phyloP scores from a whole-genome alignment of 2,888 invertebrate genomes.

The Seladonia tumulorum region DNA sequence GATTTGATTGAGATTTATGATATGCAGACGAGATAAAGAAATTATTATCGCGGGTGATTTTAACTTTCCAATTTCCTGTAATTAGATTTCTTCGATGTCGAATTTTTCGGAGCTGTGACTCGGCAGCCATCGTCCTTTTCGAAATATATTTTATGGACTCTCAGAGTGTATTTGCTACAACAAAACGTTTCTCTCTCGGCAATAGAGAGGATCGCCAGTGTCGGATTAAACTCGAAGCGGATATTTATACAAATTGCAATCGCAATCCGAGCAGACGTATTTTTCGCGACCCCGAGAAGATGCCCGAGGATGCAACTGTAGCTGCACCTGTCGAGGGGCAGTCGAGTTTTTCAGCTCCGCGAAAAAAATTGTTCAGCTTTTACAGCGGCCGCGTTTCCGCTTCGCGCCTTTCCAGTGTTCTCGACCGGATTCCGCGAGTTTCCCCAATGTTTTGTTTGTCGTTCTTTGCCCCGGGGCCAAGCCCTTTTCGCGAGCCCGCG shows the following conservation, averaged over 20 bases:
- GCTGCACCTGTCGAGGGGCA: conserved; percentile 14
- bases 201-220: neutral
- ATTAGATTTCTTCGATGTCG: too few species aligned
- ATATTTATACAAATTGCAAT: neutral
- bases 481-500: conserved; percentile 17
- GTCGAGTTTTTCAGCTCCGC: conserved; percentile 3
- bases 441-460: conserved; percentile 39
- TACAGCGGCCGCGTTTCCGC: conserved; percentile 22
- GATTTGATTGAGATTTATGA: too few species aligned
- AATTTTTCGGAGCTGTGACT: too few species aligned
- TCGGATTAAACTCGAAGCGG: neutral
- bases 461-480: conserved; percentile 9
- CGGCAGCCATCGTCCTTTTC: too few species aligned
- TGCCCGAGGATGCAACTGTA: neutral
- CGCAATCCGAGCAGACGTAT: neutral
- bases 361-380: conserved; percentile 24
- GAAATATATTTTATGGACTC: neutral
- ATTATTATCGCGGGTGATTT: too few species aligned
- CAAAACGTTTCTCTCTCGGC: neutral
- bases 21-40: too few species aligned
- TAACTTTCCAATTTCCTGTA: too few species aligned
- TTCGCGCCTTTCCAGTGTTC: conserved; percentile 32
- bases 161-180: too few species aligned
- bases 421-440: conserved; percentile 20
- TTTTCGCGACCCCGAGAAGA: neutral